These are phyloP conservation scores for Trissolcus basalis DNA, from an alignment of 1,140 invertebrate species.

Conservation along the genomic window DNA sequence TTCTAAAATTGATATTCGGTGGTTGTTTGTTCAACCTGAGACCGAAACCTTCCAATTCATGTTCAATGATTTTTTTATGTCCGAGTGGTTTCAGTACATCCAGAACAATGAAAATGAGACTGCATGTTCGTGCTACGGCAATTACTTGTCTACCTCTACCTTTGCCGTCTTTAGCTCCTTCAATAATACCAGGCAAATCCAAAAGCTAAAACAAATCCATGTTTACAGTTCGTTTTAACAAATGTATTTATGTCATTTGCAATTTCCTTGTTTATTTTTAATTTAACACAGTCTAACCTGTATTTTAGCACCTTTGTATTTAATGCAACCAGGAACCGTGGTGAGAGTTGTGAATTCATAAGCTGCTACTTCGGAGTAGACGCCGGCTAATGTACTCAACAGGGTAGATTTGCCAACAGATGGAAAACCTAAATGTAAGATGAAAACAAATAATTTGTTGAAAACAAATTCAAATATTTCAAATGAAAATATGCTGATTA, in stretches of 20 bases:
- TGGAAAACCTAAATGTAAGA: constrained; percentile 86
- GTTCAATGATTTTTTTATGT: constrained; percentile 97
- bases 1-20: constrained; percentile 96
- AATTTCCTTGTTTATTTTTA: no score
- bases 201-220: constrained; percentile 81
- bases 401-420: constrained; percentile 99
- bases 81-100: constrained; percentile 98
- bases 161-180: constrained; percentile 99
- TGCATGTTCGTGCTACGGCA: constrained; percentile 98
- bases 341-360: constrained; percentile 99
- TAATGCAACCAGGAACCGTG: constrained; percentile 99
- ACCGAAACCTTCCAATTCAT: constrained; percentile 99
- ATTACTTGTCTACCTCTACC: constrained; percentile 99
- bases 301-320: constrained; percentile 99
- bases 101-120: constrained; percentile 97
- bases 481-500: no score
- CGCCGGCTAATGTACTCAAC: constrained; percentile 96
- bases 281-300: constrained; percentile 82
- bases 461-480: no score
- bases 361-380: constrained; percentile 99
- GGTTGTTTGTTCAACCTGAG: constrained; percentile 97
- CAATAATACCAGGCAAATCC: constrained; percentile 99
- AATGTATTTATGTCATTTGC: constrained; percentile 15
- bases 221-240: not conserved
- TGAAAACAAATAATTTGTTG: not conserved